Evolutionary conservation across 2,888 invertebrate species (phyloP).

Genomic region (Xestia rhomboidea): DNA sequence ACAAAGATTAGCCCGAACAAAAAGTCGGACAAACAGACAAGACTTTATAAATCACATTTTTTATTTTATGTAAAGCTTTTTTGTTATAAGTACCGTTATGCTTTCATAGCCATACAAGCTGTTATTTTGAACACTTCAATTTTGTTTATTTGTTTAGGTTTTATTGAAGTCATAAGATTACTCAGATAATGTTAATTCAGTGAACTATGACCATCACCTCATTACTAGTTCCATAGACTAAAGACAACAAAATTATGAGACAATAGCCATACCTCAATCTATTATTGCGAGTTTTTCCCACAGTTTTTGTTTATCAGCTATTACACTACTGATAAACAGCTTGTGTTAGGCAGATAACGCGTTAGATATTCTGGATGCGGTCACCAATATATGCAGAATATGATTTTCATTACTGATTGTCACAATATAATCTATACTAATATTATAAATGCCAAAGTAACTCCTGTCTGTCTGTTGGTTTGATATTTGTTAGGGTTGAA

Average conservation of each 20-base stretch:
- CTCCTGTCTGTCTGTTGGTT: background rate
- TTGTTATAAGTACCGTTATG: too few species aligned
- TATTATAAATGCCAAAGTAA: background rate
- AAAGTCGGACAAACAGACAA: too few species aligned
- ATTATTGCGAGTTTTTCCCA: conserved; percentile 24
- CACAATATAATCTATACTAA: background rate
- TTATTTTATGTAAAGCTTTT: too few species aligned
- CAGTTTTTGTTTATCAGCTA: conserved; percentile 37
- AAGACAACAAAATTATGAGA: background rate
- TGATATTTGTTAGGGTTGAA: background rate
- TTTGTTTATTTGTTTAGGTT: too few species aligned
- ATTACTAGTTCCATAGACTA: background rate
- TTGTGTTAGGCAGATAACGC: conserved; percentile 30
- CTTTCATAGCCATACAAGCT: too few species aligned
- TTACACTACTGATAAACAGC: conserved; percentile 31
- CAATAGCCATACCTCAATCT: background rate
- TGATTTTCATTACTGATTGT: background rate
- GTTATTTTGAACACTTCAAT: too few species aligned
- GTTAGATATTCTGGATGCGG: conserved; percentile 16
- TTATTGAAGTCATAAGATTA: too few species aligned
- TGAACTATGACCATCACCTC: background rate
- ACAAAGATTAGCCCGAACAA: too few species aligned
- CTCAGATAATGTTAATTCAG: too few species aligned
- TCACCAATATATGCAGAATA: conserved; percentile 5
- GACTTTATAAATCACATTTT: too few species aligned